Evolutionary conservation across 2,888 invertebrate species (phyloP).

Genomic region (Sphaerophoria taeniata): DNA sequence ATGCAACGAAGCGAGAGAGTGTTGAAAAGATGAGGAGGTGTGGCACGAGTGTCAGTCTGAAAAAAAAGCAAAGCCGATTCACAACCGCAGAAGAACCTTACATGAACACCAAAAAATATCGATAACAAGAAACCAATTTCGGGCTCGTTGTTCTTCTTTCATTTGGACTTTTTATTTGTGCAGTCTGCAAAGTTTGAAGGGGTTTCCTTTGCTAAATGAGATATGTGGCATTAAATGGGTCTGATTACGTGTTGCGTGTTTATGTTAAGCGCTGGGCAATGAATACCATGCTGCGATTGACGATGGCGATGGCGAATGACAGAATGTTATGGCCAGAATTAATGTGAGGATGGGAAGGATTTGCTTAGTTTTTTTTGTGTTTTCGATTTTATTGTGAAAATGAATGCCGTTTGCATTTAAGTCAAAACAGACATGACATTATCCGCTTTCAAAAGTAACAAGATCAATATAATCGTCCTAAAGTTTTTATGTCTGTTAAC

Average conservation of each 20-base stretch:
- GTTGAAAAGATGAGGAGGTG: constrained; percentile 46
- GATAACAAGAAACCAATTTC: constrained; percentile 29
- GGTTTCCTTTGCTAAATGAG: constrained; percentile 67
- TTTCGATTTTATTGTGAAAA: background rate
- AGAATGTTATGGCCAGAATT: constrained; percentile 22
- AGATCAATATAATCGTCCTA: constrained; percentile 51
- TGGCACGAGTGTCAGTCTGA: constrained; percentile 1
- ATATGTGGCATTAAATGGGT: constrained; percentile 71
- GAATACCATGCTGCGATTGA: background rate
- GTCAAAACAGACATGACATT: constrained; percentile 61
- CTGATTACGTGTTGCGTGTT: constrained; percentile 72
- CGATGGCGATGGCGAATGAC: background rate
- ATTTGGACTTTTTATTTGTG: background rate
- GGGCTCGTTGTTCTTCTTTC: background rate
- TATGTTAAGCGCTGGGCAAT: constrained; percentile 49
- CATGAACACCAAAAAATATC: constrained; percentile 12
- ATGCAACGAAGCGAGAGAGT: constrained; percentile 14
- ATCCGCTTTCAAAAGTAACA: constrained; percentile 59
- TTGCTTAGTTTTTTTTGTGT: background rate
- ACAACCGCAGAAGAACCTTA: background rate
- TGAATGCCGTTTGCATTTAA: constrained; percentile 45
- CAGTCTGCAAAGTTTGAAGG: constrained; percentile 70
- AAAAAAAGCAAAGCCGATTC: constrained; percentile 20
- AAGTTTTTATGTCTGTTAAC: constrained; percentile 20
- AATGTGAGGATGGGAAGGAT: background rate